Evolutionary conservation across 2,113 vertebrate species (phyloP), one percentile per base, ranked within the genome.

Genomic region (Cnemophilus loriae): DNA sequence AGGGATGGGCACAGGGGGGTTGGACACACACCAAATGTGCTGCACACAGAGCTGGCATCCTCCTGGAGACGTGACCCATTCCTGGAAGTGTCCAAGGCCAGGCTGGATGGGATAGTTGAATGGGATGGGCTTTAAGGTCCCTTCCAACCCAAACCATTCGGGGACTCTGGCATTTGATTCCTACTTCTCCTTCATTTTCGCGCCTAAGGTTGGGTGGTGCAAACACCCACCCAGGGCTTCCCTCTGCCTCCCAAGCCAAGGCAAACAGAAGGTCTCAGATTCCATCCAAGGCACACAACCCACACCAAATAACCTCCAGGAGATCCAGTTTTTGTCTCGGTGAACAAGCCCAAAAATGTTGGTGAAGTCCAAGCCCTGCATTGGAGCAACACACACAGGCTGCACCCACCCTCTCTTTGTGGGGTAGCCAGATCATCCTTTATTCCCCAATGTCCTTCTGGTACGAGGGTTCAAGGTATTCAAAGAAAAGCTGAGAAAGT

Each of bases 401-500:
- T 32, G 56, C 22, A 19, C 7, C 27, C 8, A 5, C 1, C 11
- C 6, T 3, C 5, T 26, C 30, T 2, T 11, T 19, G 14, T 21
- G 30, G 37, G 74, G 41, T 13, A 52, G 15, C 13, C 87, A 87
- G 16, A 28, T 41, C 35, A n/a, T 6, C 26, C 42, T 61, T 46
- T 9, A 24, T 10, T 44, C 42, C 65, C 16, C 33, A 24, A 1
- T 1, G 16, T 5, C 37, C n/a, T 91, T 28, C 55, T 42, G 37
- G 46, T 30, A 26, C 70, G 24, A 91, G 24, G 17, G 30, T 15
- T 59, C 39, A 15, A 52, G 49, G 8, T 8, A 64, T 33, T 90
- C 73, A 76, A 89, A 94, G 67, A 86, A 92, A 80, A 90, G 83
- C 86, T 92, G 91, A 95, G 83, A 59, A 87, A 16, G 57, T 76